Base-by-base conservation (phyloP, 2,888 invertebrate species). In the Pammene fasciana region DNA sequence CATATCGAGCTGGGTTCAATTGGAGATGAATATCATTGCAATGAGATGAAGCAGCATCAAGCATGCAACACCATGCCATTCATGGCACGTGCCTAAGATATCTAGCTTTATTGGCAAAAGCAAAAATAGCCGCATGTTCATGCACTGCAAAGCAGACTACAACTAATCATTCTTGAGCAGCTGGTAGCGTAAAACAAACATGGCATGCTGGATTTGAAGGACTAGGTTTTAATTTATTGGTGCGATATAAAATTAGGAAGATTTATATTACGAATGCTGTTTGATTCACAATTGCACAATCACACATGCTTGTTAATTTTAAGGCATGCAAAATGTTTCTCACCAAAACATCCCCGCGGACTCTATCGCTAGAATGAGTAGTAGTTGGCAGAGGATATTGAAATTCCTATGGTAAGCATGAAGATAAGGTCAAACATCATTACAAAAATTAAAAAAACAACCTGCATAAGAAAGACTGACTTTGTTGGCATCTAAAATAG, bases 1-100 rank as follows among this genome's bases (percentile, higher is more conserved):
- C 77, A 97, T 95, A 82, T 96, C 94, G 76, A 96, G 81, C 93
- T 93, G 75, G 5, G 62, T 14, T 26, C 50, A 41, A 52, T 38
- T 43, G n/a, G 18, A 48, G 9, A 10, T 3, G 14, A 26, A 26
- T 26, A 26, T 26, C 26, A 26, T 10, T 16, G 5, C 14, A 16
- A 48, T 48, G n/a, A 26, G 26, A 26, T 26, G 1, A 26, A 26
- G 26, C 26, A 26, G 26, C 26, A 26, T 26, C 26, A 26, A 26
- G 26, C 26, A 26, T 26, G 26, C 26, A 26, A 26, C 26, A 26
- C 26, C 26, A 1, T 26, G 4, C 26, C 26, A 4, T 26, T 26
- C 26, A 26, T 26, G 26, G 26, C 9, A 46, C 14, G 46, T 3
- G 14, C 8, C 14, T 18, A 16, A 18, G 48, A 0, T 38, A 38